phyloP scores from a whole-genome alignment of 2,797 vertebrate genomes.

The Euthynnus affinis region DNA sequence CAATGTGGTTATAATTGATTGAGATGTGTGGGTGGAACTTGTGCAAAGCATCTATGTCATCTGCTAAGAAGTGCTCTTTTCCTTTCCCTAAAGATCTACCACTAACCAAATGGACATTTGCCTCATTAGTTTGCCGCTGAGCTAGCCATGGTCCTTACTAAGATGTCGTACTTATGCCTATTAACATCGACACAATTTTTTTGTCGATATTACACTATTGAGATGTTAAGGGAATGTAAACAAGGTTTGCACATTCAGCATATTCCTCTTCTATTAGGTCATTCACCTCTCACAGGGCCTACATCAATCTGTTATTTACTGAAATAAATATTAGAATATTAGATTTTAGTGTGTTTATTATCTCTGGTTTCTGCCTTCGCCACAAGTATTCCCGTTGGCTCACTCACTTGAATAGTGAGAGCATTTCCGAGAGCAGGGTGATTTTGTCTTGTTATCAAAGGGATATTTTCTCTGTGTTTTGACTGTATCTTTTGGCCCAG shows the following conservation, averaged over 20 bases:
- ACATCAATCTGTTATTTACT: slow-evolving; percentile 62
- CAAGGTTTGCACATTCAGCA: slow-evolving; percentile 76
- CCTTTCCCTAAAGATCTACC: slow-evolving; percentile 85
- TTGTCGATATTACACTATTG: slow-evolving; percentile 73
- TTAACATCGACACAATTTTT: slow-evolving; percentile 78
- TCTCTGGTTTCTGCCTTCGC: slow-evolving; percentile 52
- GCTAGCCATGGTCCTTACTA: slow-evolving; percentile 73
- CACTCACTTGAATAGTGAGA: slow-evolving; percentile 36
- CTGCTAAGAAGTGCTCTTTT: slow-evolving; percentile 90
- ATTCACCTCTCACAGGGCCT: slow-evolving; percentile 58
- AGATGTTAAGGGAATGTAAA: slow-evolving; percentile 74
- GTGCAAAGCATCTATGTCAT: slow-evolving; percentile 89
- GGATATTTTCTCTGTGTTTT: slow-evolving; percentile 73
- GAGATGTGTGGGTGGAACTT: slow-evolving; percentile 89
- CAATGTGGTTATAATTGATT: slow-evolving; percentile 97
- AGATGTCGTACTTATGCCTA: slow-evolving; percentile 78
- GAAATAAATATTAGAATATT: slow-evolving; percentile 69
- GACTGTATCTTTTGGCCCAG: slow-evolving; percentile 74
- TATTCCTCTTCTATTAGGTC: slow-evolving; percentile 76
- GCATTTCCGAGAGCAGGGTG: slow-evolving; percentile 39
- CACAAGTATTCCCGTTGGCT: slow-evolving; percentile 46
- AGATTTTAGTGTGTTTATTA: slow-evolving; percentile 68
- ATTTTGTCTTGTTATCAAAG: slow-evolving; percentile 66
- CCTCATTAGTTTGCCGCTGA: slow-evolving; percentile 85
- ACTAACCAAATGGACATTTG: slow-evolving; percentile 87